These are phyloP conservation scores for Oophaga sylvatica DNA, from an alignment of 2,797 vertebrate genomes.

Conservation along the genomic window DNA sequence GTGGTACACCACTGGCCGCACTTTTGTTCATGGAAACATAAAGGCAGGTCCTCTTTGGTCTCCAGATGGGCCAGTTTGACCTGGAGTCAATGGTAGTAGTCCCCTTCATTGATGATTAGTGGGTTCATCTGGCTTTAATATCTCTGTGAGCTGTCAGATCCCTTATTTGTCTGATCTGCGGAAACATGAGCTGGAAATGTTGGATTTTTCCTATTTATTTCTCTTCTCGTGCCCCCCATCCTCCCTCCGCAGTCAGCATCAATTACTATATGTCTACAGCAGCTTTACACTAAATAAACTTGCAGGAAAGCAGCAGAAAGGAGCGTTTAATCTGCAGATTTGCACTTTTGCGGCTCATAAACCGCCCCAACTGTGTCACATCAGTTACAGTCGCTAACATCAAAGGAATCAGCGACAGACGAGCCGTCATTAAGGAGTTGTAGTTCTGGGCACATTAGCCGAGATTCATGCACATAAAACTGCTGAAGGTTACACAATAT, in stretches of 20 bases:
- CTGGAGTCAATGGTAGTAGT: too few species aligned
- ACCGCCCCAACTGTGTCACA: conserved; percentile 3
- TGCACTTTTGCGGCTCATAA: conserved; percentile 21
- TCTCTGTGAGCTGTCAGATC: neutral
- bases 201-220: neutral
- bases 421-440: neutral
- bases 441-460: neutral
- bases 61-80: too few species aligned
- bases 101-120: neutral
- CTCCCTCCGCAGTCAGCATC: neutral
- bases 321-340: conserved; percentile 26
- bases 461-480: conserved; percentile 7
- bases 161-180: neutral
- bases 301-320: conserved; percentile 12
- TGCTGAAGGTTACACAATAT: conserved; percentile 31
- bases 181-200: neutral
- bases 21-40: too few species aligned
- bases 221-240: neutral
- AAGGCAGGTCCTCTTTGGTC: too few species aligned
- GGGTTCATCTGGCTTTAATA: neutral
- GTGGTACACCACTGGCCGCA: too few species aligned
- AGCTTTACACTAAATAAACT: conserved; percentile 5
- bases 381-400: conserved; percentile 26
- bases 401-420: neutral
- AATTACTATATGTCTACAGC: neutral